Conservation (phyloP, 2,113 vertebrate genomes). For the Pheucticus melanocephalus region DNA sequence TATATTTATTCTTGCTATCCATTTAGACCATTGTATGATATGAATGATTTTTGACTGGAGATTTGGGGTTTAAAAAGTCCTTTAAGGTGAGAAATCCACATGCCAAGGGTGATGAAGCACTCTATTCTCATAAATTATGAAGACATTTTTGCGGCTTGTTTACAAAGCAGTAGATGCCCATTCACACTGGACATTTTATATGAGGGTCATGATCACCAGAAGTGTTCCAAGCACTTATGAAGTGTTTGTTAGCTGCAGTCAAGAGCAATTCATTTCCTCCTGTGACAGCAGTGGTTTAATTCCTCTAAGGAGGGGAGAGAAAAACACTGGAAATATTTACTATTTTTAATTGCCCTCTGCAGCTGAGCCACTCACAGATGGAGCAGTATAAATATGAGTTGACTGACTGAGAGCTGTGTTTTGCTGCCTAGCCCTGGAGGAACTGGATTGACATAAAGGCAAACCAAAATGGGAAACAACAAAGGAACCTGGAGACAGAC, state of each 20-base stretch:
- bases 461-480: background rate
- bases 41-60: background rate
- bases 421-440: background rate
- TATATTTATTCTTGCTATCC: background rate
- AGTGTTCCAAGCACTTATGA: background rate
- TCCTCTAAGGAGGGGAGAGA: background rate
- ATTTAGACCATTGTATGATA: background rate
- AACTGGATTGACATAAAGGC: background rate
- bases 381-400: background rate
- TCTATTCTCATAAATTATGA: background rate
- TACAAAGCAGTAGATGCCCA: background rate
- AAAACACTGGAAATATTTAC: background rate
- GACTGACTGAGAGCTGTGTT: rapidly evolving
- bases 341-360: background rate
- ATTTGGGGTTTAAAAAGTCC: background rate
- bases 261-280: background rate
- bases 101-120: background rate
- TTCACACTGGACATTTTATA: background rate
- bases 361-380: background rate
- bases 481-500: background rate
- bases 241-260: background rate
- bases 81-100: background rate
- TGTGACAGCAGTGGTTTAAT: background rate
- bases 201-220: background rate
- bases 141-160: background rate